Evolutionary conservation across 2,113 vertebrate species (phyloP).

Genomic region (Micromys minutus): DNA sequence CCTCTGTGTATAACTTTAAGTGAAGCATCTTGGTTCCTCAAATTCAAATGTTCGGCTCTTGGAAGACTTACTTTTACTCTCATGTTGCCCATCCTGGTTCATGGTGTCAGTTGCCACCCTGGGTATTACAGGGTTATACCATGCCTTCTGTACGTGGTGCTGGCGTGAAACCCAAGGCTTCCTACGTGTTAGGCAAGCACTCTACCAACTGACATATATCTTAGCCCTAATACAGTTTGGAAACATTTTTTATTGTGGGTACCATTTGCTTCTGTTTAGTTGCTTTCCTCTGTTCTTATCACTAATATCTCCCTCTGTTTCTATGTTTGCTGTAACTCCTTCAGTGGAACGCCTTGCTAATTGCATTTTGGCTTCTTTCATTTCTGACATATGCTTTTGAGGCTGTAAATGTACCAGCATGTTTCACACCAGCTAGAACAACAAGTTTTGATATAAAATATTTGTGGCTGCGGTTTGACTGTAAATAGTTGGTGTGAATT

Average conservation of each 20-base stretch:
- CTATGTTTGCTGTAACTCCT: not conserved
- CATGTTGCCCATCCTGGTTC: not conserved
- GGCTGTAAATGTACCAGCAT: not conserved
- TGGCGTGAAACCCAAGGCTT: not conserved
- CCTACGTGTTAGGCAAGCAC: not conserved
- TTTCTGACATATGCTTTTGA: conserved; percentile 7
- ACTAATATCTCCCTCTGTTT: not conserved
- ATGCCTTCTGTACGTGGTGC: not conserved
- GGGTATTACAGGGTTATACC: too few species aligned
- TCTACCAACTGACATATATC: not conserved
- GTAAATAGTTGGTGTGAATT: not conserved
- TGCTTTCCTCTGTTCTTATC: not conserved
- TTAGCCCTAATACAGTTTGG: not conserved
- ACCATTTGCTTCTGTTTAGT: not conserved
- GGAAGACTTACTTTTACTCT: not conserved
- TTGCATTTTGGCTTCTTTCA: conserved; percentile 23
- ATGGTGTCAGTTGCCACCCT: too few species aligned
- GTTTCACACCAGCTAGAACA: not conserved
- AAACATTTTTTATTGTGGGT: not conserved
- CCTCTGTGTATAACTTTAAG: not conserved
- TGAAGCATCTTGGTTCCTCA: not conserved
- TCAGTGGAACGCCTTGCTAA: not conserved
- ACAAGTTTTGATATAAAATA: not conserved
- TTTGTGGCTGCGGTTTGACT: not conserved
- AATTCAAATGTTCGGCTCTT: not conserved